These are phyloP conservation scores for Myiothlypis chrysogaster DNA, from an alignment of 2,797 vertebrate species.

Conservation along the genomic window DNA sequence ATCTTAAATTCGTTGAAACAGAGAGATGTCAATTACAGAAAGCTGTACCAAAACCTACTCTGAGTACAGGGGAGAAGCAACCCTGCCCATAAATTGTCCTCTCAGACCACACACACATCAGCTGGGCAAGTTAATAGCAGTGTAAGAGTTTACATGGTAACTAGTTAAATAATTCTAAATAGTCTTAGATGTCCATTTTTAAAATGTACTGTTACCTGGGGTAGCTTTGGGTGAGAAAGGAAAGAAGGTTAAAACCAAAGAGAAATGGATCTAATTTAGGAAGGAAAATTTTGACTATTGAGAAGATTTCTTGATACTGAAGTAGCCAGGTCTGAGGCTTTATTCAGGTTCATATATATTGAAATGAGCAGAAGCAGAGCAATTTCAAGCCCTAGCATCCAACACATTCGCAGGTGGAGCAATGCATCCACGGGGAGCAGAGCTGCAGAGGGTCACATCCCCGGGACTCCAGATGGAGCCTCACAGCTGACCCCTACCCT, in stretches of 20 bases:
- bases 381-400: background rate
- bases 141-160: background rate
- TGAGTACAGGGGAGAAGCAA: background rate
- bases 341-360: background rate
- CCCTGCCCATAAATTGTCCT: background rate
- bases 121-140: background rate
- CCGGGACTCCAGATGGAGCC: fast-evolving
- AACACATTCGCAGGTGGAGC: background rate
- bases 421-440: fast-evolving
- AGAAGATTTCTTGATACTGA: background rate
- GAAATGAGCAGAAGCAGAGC: background rate
- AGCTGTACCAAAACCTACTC: background rate
- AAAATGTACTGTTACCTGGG: background rate
- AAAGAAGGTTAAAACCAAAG: background rate
- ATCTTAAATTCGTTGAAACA: background rate
- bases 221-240: background rate
- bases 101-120: background rate
- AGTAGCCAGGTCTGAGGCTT: background rate
- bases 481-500: background rate
- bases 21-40: background rate
- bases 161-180: background rate
- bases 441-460: background rate
- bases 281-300: background rate
- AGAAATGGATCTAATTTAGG: background rate
- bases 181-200: background rate